Conservation (phyloP, 2,888 invertebrate species). For the Geophilus truncorum region DNA sequence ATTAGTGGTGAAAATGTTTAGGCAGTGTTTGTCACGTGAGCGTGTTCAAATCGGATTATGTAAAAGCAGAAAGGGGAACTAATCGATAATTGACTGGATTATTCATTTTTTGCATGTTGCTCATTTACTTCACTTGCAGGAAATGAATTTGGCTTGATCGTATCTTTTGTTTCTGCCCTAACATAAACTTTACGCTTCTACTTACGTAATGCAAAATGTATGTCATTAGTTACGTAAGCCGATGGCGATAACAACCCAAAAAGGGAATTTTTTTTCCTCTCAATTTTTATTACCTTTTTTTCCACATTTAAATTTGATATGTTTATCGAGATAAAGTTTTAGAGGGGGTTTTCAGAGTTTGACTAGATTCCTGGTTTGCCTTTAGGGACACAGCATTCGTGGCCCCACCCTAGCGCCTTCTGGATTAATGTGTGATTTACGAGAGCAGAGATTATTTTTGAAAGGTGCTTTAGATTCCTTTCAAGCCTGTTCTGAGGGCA, state of each 20-base stretch:
- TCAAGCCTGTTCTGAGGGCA: neutral
- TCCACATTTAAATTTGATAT: neutral
- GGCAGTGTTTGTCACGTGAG: neutral
- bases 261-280: neutral
- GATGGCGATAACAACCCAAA: too few relatives aligned
- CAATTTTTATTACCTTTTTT: neutral
- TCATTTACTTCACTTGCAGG: neutral
- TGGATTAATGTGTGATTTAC: constrained; percentile 23
- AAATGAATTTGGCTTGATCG: neutral
- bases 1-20: neutral
- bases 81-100: constrained; percentile 16
- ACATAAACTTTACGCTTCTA: neutral
- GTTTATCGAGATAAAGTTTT: neutral
- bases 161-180: neutral
- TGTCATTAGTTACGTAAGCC: too few relatives aligned
- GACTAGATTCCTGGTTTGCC: neutral
- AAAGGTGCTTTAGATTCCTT: constrained; percentile 13
- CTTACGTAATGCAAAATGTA: neutral
- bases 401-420: constrained; percentile 3
- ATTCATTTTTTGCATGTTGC: neutral
- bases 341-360: neutral
- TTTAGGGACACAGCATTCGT: neutral
- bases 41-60: constrained; percentile 22
- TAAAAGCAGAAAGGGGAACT: constrained; percentile 22
- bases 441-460: constrained; percentile 18